Conservation (phyloP, 2,888 invertebrate species). For the Tenthredo notha region DNA sequence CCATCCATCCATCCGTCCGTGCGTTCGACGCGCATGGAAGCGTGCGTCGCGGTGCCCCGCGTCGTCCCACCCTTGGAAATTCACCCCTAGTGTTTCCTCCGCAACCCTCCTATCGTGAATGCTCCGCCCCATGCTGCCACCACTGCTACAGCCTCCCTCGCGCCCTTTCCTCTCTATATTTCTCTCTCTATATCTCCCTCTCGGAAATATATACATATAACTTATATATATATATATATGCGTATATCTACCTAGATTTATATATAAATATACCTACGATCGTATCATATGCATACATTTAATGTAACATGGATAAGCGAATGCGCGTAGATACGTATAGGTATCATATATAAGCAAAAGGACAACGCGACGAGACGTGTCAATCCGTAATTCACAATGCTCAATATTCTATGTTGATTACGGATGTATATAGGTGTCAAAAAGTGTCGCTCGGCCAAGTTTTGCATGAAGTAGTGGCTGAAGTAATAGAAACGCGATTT, state of each 20-base stretch:
- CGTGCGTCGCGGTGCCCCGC: slow-evolving; percentile 58
- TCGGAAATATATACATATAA: not conserved
- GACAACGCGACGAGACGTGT: not conserved
- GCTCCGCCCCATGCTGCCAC: slow-evolving; percentile 73
- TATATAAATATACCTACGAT: not conserved
- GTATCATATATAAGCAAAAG: not conserved
- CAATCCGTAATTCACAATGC: not conserved
- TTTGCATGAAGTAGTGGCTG: not conserved
- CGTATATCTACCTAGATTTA: not conserved
- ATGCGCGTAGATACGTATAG: not conserved
- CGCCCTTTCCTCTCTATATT: slow-evolving; percentile 58
- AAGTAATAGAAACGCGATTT: not conserved
- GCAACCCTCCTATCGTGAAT: slow-evolving; percentile 74
- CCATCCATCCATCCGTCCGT: slow-evolving; percentile 16
- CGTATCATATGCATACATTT: not conserved
- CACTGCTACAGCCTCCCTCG: slow-evolving; percentile 54
- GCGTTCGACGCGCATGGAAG: slow-evolving; percentile 49
- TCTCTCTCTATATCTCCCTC: not conserved
- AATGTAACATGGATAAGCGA: not conserved
- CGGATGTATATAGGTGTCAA: not conserved
- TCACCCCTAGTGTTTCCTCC: slow-evolving; percentile 71
- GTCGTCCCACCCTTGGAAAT: slow-evolving; percentile 74
- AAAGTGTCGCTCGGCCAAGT: not conserved
- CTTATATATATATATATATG: not conserved
- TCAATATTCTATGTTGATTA: not conserved